Evolutionary conservation across 2,888 invertebrate genomes (phyloP), one percentile per base, ranked within the genome.

Genomic region (Cosmorhoe ocellata): DNA sequence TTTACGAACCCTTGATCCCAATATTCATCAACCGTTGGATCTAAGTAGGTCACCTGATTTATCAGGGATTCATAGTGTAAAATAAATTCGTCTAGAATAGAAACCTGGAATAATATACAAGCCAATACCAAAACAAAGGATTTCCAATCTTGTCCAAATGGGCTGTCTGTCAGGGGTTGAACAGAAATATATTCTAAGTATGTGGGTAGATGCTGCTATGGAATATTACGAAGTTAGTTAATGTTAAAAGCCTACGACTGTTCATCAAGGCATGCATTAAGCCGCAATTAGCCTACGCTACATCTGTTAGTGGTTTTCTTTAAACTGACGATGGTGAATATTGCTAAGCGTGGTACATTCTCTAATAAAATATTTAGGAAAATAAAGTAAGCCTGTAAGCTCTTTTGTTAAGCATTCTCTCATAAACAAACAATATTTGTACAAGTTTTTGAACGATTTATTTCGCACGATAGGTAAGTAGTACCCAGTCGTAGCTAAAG

Each of bases 21-120:
- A 65, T 53, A 64, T 67, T 60, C 61, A 63, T 64, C 61, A 66
- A 57, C 57, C 57, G 47, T 46, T 51, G 46, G 30, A 53, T 51
- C 49, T 58, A 62, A 71, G 58, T 69, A 57, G 67, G 63, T 63
- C 67, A 58, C 54, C 42, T 60, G 59, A 67, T 67, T 64, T 60
- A 63, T 65, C 63, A 63, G 56, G 54, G 57, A 64, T 64, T 59
- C 55, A 63, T 58, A 50, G 39, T 43, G 56, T 52, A 58, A 58
- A 58, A 59, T 61, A 56, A 59, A 56, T 55, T 61, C 59, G 50
- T 50, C 50, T 56, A 54, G 54, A 58, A 63, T 58, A 61, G 57
- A 59, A 67, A 51, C 56, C 51, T 52, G 54, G 30, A 61, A 58
- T 61, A 52, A 58, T 56, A 58, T 50, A 57, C 59, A 54, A 61